Conservation (phyloP, 2,113 vertebrate species). For the Probosciger aterrimus region DNA sequence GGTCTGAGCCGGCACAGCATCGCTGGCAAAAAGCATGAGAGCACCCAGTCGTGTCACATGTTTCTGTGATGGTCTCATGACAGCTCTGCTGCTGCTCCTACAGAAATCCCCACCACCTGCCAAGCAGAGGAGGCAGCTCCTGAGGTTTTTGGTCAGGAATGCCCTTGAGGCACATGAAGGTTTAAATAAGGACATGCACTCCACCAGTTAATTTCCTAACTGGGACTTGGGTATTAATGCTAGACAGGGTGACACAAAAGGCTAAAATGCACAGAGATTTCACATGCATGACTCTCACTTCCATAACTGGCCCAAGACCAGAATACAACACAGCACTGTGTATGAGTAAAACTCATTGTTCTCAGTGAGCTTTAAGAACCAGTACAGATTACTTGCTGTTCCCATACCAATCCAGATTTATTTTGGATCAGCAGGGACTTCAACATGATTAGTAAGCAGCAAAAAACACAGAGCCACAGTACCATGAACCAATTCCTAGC, state of each 20-base stretch:
- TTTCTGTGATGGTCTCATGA: not conserved
- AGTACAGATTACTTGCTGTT: constrained; percentile 54
- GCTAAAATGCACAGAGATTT: constrained; percentile 13
- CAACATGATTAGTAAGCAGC: constrained; percentile 14
- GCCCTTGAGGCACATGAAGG: not conserved
- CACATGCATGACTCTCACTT: not conserved
- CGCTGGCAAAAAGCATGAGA: not conserved
- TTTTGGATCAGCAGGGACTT: constrained; percentile 48
- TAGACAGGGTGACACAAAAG: constrained; percentile 7
- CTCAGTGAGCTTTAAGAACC: constrained; percentile 35
- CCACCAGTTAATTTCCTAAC: constrained; percentile 8
- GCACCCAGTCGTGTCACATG: accelerated
- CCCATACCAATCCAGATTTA: constrained; percentile 54
- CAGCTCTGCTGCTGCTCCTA: not conserved
- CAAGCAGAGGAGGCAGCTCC: not conserved
- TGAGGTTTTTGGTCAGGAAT: not conserved
- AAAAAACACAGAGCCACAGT: not conserved
- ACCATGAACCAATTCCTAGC: not conserved
- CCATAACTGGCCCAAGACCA: not conserved
- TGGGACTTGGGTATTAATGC: constrained; percentile 16
- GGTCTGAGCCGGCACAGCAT: not conserved
- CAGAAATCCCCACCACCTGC: not conserved
- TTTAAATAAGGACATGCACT: constrained; percentile 37
- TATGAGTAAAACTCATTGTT: constrained; percentile 50
- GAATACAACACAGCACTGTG: not conserved